Base-by-base conservation (phyloP, 2,113 vertebrate genomes). In the Zosterops hypoxanthus region DNA sequence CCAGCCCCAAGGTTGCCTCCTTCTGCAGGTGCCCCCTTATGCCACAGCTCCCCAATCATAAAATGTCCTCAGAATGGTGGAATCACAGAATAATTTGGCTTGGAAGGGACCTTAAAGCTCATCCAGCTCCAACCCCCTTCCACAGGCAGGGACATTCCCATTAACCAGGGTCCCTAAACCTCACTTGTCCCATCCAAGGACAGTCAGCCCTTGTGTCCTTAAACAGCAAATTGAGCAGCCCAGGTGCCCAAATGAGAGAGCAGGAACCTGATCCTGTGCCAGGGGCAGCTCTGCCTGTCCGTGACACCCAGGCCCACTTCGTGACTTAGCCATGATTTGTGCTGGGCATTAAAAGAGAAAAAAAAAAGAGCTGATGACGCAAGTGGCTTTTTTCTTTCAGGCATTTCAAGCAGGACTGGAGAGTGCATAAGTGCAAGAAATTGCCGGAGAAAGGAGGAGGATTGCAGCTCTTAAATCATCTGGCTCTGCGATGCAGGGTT, bases 361-460 rank as follows among this genome's bases (percentile, higher is more conserved):
- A 47, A 63, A 36, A 36, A 55, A 18, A 29, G 36, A 59, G 34
- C 52, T 22, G 6, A 61, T 91, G 86, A 86, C 31, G 28, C 60
- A 94, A 96, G 55, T 73, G 83, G 44, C 39, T 90, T 75, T 75
- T 92, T 83, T 65, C 63, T 86, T 77, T 61, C 79, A 75, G 88
- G 88, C 68, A 25, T 94, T 95, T 96, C 39, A 25, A 34, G 75
- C 66, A 46, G 80, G 83, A 49, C 44, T 68, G 19, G 68, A 55
- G 60, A 82, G 81, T 89, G 52, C 3, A 19, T 71, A 81, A 96
- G 84, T 46, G 78, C 70, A 79, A 91, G 94, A 82, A 84, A 91
- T 71, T 89, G 78, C 84, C 0, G 0, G 92, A 42, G 68, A 94
- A 39, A 52, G 90, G 68, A 91, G 86, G 90, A 93, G 73, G 82